A percentile compares a stretch with the other conserved stretches of the same genome.
Evolutionary conservation across 2,888 invertebrate species (phyloP).

Genomic region (Tenthredo distinguenda): DNA sequence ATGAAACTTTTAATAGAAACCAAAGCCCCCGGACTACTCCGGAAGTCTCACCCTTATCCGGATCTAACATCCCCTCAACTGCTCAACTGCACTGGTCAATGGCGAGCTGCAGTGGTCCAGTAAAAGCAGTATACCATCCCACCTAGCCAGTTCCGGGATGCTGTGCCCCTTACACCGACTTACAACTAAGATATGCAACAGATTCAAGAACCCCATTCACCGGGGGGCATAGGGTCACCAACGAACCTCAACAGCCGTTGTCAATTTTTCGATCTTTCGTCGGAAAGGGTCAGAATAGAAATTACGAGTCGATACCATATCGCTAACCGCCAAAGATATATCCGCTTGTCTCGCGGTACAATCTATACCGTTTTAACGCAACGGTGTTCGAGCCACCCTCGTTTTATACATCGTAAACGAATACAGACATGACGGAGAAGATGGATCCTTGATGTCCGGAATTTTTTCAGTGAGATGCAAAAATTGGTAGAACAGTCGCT

Average conservation of each 20-base stretch:
- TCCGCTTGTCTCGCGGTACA: background rate
- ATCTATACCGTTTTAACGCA: constrained; percentile 5
- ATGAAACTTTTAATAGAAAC: constrained; percentile 65
- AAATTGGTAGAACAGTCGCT: background rate
- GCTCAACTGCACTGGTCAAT: constrained; percentile 18
- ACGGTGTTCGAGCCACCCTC: background rate
- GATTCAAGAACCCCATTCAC: constrained; percentile 57
- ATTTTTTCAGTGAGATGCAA: background rate
- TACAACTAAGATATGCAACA: constrained; percentile 62
- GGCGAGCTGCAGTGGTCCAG: constrained; percentile 37
- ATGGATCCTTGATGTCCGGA: background rate
- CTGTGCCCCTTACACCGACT: constrained; percentile 61
- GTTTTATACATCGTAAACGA: background rate
- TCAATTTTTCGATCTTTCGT: constrained; percentile 53
- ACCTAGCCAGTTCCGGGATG: constrained; percentile 71
- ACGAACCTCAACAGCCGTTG: constrained; percentile 63
- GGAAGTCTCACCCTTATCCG: constrained; percentile 64
- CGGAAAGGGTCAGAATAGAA: constrained; percentile 15
- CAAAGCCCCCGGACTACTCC: constrained; percentile 53
- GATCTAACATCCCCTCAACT: constrained; percentile 31
- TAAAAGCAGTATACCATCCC: constrained; percentile 1
- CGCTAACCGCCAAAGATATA: constrained; percentile 3
- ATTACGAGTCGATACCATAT: constrained; percentile 27
- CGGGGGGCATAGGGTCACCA: constrained; percentile 63
- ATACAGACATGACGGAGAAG: background rate